Conservation (phyloP, 2,797 vertebrate species). For the Myioborus melanocephalus region DNA sequence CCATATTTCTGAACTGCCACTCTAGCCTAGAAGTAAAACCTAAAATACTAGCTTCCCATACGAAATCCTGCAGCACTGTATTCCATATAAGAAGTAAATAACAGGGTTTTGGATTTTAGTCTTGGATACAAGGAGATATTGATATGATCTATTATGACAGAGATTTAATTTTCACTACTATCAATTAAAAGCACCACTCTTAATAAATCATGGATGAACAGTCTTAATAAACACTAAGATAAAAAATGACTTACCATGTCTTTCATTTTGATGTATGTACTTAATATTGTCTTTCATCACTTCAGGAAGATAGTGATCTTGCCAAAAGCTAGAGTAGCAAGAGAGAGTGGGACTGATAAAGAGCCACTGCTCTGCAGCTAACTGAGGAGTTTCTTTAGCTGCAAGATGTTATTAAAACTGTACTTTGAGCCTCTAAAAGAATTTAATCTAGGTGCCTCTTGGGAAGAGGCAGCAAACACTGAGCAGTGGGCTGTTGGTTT, state of each 20-base stretch:
- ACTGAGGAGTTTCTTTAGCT: background rate
- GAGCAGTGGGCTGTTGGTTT: background rate
- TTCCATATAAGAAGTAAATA: background rate
- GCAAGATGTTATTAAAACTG: slow-evolving; percentile 7
- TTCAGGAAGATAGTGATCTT: slow-evolving; percentile 44
- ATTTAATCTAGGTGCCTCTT: background rate
- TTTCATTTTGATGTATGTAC: slow-evolving; percentile 59
- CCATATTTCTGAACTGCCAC: background rate
- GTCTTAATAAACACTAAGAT: slow-evolving; percentile 49
- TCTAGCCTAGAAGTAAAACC: background rate
- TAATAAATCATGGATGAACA: slow-evolving; percentile 40
- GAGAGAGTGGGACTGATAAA: background rate
- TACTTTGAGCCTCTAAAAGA: background rate
- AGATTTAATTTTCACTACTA: slow-evolving; percentile 51
- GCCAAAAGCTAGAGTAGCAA: slow-evolving; percentile 26
- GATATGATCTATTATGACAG: background rate
- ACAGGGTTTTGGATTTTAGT: background rate
- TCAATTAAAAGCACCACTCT: slow-evolving; percentile 40
- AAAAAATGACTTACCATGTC: background rate
- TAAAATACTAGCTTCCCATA: background rate
- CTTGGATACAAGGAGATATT: slow-evolving; percentile 14
- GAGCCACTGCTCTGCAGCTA: background rate
- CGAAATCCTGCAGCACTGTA: background rate
- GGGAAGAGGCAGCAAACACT: background rate
- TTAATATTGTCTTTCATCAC: slow-evolving; percentile 64